phyloP scores from a whole-genome alignment of 2,888 invertebrate species.

The Malachius bipustulatus region DNA sequence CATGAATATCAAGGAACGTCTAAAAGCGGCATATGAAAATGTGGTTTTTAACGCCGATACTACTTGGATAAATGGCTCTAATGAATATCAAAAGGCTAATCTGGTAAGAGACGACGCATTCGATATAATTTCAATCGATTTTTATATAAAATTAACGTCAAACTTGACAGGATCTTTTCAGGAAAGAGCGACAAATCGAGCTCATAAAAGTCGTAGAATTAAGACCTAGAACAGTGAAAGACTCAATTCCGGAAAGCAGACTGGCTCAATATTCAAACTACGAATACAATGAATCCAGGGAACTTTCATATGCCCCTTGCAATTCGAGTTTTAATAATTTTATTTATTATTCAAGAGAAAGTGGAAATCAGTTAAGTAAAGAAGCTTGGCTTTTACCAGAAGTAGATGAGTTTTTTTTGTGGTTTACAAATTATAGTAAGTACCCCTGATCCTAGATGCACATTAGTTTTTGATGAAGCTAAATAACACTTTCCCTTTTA shows the following conservation, averaged over 20 bases:
- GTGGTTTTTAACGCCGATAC: constrained; percentile 30
- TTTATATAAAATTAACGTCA: constrained; percentile 13
- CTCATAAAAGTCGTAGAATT: constrained; percentile 26
- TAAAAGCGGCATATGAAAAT: constrained; percentile 31
- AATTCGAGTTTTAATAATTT: constrained; percentile 16
- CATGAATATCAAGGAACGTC: constrained; percentile 26
- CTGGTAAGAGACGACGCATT: constrained; percentile 23
- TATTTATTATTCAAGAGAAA: constrained; percentile 15
- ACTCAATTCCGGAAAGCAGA: constrained; percentile 53
- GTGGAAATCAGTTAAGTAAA: constrained; percentile 25
- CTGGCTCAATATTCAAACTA: constrained; percentile 42
- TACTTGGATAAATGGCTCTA: constrained; percentile 27
- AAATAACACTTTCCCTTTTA: no score
- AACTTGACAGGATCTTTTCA: constrained; percentile 28
- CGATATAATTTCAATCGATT: not conserved
- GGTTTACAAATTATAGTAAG: constrained; percentile 24
- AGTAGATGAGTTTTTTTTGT: constrained; percentile 35
- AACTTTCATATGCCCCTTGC: constrained; percentile 33
- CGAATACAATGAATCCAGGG: constrained; percentile 39
- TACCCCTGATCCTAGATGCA: not conserved
- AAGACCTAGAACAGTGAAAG: constrained; percentile 42
- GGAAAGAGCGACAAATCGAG: constrained; percentile 24
- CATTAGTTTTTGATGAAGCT: constrained; percentile 6
- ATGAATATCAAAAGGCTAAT: constrained; percentile 28
- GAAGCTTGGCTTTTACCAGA: constrained; percentile 53